Evolutionary conservation across 1,140 invertebrate genomes (phyloP).

Genomic region (Paraescarpia echinospica): DNA sequence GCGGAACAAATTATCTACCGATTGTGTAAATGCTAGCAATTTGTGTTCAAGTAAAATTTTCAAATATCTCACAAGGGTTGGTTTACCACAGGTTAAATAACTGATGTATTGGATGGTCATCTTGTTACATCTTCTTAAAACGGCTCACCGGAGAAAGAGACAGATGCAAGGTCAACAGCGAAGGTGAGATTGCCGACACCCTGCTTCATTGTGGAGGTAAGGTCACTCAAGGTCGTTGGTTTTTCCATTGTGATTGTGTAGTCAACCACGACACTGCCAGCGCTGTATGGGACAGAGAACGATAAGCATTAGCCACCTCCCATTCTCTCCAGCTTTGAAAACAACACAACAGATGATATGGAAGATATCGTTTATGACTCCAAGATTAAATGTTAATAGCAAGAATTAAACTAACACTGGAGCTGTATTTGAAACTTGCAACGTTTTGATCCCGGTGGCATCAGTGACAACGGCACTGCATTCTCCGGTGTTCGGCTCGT

Average conservation of each 20-base stretch:
- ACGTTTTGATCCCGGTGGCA: too few species aligned
- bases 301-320: background rate
- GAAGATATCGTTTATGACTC: background rate
- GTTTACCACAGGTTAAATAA: too few species aligned
- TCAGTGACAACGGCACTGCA: too few species aligned
- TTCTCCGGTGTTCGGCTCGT: too few species aligned
- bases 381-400: too few species aligned
- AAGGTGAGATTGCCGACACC: background rate
- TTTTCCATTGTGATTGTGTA: background rate
- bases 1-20: too few species aligned
- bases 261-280: background rate
- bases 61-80: too few species aligned
- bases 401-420: too few species aligned
- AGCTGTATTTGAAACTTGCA: too few species aligned
- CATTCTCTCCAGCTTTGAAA: background rate
- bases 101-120: too few species aligned
- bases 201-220: background rate
- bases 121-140: background rate
- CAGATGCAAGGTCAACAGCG: background rate
- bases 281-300: background rate
- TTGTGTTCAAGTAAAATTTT: too few species aligned
- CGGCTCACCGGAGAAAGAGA: background rate
- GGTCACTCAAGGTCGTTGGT: background rate
- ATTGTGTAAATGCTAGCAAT: too few species aligned
- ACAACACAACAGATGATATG: background rate